Conservation (phyloP, 2,113 vertebrate species). For the Egretta garzetta region DNA sequence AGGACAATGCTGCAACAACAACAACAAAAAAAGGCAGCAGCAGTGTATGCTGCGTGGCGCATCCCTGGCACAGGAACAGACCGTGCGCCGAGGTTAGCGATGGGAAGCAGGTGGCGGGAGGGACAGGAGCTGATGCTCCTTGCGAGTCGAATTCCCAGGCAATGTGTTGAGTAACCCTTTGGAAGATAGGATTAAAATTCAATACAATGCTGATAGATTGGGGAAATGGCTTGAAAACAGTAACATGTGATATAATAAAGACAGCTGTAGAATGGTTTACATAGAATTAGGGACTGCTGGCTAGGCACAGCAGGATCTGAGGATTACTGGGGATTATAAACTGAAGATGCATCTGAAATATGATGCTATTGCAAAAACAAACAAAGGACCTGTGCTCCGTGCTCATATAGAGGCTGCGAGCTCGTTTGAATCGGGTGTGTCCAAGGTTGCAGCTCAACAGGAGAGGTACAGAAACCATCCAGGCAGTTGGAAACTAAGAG, state of each 20-base stretch:
- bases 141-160: not conserved
- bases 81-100: rapidly evolving
- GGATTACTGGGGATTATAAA: conserved; percentile 42
- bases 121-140: not conserved
- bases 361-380: not conserved
- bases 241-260: not conserved
- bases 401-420: not conserved
- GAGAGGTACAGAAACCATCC: not conserved
- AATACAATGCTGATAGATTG: not conserved
- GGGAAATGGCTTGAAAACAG: conserved; percentile 31
- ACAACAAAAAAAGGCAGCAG: not conserved
- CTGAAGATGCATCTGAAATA: conserved; percentile 33
- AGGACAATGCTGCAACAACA: not conserved
- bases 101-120: not conserved
- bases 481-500: not conserved
- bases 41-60: not conserved
- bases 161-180: not conserved
- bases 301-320: conserved; percentile 15
- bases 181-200: not conserved
- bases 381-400: not conserved
- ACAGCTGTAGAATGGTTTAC: conserved; percentile 6
- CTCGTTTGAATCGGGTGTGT: not conserved
- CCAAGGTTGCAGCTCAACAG: not conserved
- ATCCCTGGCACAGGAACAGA: not conserved
- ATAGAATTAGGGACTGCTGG: conserved; percentile 17